Base-by-base conservation (phyloP, 2,888 invertebrate genomes). In the Tenthredo notha region DNA sequence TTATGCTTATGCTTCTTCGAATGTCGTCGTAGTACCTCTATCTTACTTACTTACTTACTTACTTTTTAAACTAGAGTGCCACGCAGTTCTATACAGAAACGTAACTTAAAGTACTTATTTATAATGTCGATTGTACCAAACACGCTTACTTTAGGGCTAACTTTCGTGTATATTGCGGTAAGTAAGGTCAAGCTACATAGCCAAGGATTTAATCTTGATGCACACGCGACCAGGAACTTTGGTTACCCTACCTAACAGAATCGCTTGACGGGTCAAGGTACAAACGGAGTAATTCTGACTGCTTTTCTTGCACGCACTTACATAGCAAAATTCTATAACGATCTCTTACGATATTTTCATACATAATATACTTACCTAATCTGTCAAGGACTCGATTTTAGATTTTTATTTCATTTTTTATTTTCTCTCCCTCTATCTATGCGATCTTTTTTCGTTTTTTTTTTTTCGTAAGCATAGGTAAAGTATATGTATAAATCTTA, bases 181-280 rank as follows among this genome's bases (percentile, higher is more conserved):
- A 88, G 90, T 91, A 92, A 92, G 92, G 92, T 92, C 92, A 91
- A 88, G 87, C 88, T 85, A 84, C 86, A 87, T 89, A 87, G 89
- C 89, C 88, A 86, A 86, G 88, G 83, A n/a, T 47, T 82, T 91
- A 92, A 93, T 93, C 93, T 92, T 90, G 92, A 93, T 92, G 91
- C 90, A 88, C 93, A 93, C 92, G 93, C 92, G 90, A 74, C 43
- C 33, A 93, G 90, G 90, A 80, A 80, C 80, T 80, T 80, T 40
- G 61, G 80, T 37, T 40, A 58, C 58, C 80, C 80, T 21, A 25
- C 77, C 86, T 50, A 86, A 91, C 90, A 90, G 88, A 90, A 90
- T 90, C 88, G 89, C 87, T 85, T 85, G 86, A 84, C 89, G 90
- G 92, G 92, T 92, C 92, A 92, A 92, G 92, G 92, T 91, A 89